Conservation (phyloP, 2,797 vertebrate genomes). For the Pangasius sanitwongsei region DNA sequence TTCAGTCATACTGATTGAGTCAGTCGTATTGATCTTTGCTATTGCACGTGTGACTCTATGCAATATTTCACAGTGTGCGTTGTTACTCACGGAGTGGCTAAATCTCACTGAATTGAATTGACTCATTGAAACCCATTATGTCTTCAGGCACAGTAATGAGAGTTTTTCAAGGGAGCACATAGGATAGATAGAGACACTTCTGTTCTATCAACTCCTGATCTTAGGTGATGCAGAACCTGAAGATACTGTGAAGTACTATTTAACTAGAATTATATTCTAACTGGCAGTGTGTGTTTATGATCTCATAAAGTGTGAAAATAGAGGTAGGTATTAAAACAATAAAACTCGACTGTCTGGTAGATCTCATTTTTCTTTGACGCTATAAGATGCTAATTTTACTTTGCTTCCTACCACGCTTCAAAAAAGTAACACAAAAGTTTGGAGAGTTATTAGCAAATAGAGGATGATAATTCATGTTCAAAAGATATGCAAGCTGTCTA, state of each 20-base stretch:
- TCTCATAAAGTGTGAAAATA: conserved; percentile 34
- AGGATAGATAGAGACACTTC: conserved; percentile 30
- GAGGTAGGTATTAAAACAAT: background rate
- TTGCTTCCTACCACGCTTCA: background rate
- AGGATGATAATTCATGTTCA: conserved; percentile 40
- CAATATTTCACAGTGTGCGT: conserved; percentile 3
- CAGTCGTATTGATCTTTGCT: conserved; percentile 5
- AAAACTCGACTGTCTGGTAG: background rate
- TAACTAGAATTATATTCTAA: background rate
- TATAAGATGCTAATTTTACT: background rate
- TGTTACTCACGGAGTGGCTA: background rate
- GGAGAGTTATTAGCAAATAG: conserved; percentile 35
- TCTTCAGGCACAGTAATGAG: conserved; percentile 28
- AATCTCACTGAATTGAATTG: conserved; percentile 1
- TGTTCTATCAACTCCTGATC: background rate
- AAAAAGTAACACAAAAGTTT: conserved; percentile 20
- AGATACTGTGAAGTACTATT: conserved; percentile 17
- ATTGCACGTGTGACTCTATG: background rate
- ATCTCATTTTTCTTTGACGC: background rate
- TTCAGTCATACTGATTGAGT: background rate
- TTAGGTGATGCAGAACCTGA: conserved; percentile 20
- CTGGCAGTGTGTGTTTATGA: conserved; percentile 1
- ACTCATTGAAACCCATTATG: conserved; percentile 20
- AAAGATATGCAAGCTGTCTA: conserved; percentile 33
- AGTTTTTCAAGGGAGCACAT: conserved; percentile 33